phyloP scores from a whole-genome alignment of 2,113 vertebrate genomes.

The Ammospiza caudacuta region DNA sequence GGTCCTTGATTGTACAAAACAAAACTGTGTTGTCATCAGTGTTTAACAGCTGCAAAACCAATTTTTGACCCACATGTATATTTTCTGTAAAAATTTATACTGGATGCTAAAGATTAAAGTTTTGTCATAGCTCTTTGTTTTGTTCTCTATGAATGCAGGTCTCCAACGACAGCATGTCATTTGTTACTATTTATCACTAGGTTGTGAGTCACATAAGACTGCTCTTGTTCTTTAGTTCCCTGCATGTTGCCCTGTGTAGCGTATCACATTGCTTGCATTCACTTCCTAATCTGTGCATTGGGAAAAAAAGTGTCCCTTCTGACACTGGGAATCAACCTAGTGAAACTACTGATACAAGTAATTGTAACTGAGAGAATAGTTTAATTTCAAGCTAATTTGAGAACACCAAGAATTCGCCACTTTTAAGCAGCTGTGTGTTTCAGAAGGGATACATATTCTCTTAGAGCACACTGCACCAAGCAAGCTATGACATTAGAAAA shows the following conservation, averaged over 20 bases:
- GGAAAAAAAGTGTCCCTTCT: neutral
- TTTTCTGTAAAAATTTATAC: neutral
- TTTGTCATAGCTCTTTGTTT: neutral
- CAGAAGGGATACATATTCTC: neutral
- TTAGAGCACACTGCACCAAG: neutral
- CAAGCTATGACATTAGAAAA: neutral
- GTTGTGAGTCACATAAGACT: neutral
- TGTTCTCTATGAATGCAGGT: neutral
- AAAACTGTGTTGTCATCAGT: neutral
- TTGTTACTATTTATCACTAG: neutral
- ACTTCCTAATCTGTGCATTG: neutral
- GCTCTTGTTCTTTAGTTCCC: neutral
- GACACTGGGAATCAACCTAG: neutral
- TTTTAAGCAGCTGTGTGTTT: neutral
- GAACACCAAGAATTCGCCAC: neutral
- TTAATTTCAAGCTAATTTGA: neutral
- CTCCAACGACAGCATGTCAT: neutral
- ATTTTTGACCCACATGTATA: neutral
- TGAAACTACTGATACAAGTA: neutral
- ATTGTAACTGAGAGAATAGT: neutral
- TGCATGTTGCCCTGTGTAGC: neutral
- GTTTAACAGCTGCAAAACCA: neutral
- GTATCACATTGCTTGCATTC: neutral
- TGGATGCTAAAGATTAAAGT: neutral
- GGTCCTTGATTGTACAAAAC: neutral